Evolutionary conservation across 1,140 invertebrate species (phyloP).

Genomic region (Schlechtendalia chinensis): DNA sequence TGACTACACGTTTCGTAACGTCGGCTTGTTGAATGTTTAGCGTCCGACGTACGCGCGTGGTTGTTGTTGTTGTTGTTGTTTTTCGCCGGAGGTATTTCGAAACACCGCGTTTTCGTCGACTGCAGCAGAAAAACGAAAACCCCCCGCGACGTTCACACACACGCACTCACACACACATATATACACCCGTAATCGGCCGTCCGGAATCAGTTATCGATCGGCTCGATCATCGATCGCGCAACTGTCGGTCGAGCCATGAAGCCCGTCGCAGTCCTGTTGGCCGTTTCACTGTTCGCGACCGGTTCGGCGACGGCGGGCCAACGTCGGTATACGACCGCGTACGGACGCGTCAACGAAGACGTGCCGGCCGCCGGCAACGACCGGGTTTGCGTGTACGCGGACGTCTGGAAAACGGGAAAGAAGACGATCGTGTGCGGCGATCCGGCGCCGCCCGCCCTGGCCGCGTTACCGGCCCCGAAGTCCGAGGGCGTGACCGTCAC

Average conservation of each 20-base stretch:
- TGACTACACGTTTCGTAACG: background rate
- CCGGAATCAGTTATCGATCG: background rate
- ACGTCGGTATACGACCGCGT: too few relatives aligned
- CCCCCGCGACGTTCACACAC: too few relatives aligned
- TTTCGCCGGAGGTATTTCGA: background rate
- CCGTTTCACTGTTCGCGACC: background rate
- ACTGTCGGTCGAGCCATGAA: too few relatives aligned
- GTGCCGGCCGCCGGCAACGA: background rate
- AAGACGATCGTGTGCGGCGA: conserved; percentile 32
- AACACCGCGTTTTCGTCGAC: background rate
- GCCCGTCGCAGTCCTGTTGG: background rate
- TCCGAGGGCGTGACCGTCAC: background rate
- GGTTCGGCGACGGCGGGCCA: too few relatives aligned
- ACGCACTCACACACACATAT: too few relatives aligned
- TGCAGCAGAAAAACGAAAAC: background rate
- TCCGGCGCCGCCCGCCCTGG: background rate
- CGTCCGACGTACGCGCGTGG: background rate
- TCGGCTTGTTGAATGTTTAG: background rate
- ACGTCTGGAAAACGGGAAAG: background rate
- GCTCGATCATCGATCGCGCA: too few relatives aligned
- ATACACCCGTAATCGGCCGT: background rate
- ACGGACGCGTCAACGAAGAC: conserved; percentile 12
- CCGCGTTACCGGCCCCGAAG: background rate
- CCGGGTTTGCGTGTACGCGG: conserved; percentile 26
- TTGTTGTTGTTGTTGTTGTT: too few relatives aligned